phyloP scores from a whole-genome alignment of 2,888 invertebrate genomes.

The Apamea epomidion region DNA sequence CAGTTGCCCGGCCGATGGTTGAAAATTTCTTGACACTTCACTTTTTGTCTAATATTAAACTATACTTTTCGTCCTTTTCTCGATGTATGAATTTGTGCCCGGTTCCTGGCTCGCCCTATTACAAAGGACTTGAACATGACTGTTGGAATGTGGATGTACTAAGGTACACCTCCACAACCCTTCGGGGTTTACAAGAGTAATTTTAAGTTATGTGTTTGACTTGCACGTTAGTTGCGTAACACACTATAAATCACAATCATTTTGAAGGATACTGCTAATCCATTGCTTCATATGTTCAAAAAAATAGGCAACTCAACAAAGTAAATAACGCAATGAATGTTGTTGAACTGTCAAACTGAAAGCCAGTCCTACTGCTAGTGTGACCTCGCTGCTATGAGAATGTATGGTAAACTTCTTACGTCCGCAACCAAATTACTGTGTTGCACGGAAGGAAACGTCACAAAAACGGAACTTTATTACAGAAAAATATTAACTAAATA shows the following conservation, averaged over 20 bases:
- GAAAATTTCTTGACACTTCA: background rate
- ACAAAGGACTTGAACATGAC: background rate
- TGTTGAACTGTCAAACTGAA: too few species aligned
- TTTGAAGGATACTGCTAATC: too few species aligned
- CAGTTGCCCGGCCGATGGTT: background rate
- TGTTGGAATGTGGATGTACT: background rate
- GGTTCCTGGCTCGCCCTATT: background rate
- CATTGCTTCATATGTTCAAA: too few species aligned
- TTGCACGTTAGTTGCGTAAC: too few species aligned
- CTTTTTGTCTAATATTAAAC: background rate
- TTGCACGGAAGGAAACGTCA: constrained; percentile 1
- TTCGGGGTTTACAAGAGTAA: too few species aligned
- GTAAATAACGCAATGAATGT: too few species aligned
- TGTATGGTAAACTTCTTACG: background rate
- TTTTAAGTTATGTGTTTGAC: too few species aligned
- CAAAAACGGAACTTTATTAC: constrained; percentile 21
- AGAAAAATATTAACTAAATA: constrained; percentile 24
- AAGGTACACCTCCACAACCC: too few species aligned
- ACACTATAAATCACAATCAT: too few species aligned
- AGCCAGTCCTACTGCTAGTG: too few species aligned
- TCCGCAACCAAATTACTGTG: constrained; percentile 3
- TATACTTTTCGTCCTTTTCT: background rate
- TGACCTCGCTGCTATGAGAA: background rate
- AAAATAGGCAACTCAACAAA: too few species aligned
- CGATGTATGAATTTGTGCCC: background rate